Conservation (phyloP, 2,888 invertebrate genomes). For the Phengaris arion region DNA sequence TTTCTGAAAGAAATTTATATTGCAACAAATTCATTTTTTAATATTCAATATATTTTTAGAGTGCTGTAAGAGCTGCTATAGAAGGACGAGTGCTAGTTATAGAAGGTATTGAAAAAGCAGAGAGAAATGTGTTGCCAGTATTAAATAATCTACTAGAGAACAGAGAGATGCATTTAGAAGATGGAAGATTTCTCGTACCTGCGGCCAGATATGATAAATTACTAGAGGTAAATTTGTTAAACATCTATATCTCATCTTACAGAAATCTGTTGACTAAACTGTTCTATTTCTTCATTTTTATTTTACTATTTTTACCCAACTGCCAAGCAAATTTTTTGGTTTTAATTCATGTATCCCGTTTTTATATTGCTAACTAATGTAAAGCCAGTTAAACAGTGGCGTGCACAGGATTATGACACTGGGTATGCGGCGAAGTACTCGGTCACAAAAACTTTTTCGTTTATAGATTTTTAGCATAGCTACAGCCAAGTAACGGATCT, state of each 20-base stretch:
- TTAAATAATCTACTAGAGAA: slow-evolving; percentile 98
- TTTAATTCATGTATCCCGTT: no score
- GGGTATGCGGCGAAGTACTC: no score
- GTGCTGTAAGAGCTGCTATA: slow-evolving; percentile 94
- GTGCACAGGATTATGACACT: no score
- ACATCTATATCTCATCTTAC: neutral
- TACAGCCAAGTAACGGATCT: no score
- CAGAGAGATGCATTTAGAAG: slow-evolving; percentile 98
- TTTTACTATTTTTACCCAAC: no score
- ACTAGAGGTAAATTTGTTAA: slow-evolving; percentile 81
- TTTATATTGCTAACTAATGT: no score
- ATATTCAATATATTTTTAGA: slow-evolving; percentile 74
- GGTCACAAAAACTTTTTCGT: no score
- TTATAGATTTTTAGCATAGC: no score
- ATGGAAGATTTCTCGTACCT: slow-evolving; percentile 95
- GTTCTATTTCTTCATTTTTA: no score
- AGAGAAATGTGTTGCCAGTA: slow-evolving; percentile 97
- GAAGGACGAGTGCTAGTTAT: slow-evolving; percentile 93
- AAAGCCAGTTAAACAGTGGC: no score
- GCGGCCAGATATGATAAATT: slow-evolving; percentile 94
- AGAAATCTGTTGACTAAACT: neutral
- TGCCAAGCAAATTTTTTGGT: no score
- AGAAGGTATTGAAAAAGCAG: slow-evolving; percentile 98
- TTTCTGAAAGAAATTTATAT: slow-evolving; percentile 9
- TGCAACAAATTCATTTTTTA: neutral